Evolutionary conservation across 2,797 vertebrate genomes (phyloP).

Genomic region (Tadarida brasiliensis): DNA sequence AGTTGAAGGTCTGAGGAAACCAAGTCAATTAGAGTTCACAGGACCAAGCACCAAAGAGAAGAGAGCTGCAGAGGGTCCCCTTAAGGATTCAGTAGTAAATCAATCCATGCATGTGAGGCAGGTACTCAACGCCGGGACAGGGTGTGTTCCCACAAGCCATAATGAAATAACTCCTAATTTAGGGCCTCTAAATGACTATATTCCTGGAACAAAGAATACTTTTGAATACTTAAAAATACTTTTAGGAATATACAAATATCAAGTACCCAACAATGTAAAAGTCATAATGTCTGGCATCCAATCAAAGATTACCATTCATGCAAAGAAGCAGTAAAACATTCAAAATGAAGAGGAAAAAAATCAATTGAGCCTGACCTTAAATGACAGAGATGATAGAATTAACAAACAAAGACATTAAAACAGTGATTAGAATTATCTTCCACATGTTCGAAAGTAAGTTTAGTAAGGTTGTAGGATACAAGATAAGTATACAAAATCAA

Average conservation of each 20-base stretch:
- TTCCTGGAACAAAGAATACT: neutral
- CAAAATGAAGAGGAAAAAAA: neutral
- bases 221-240: neutral
- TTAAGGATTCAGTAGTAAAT: neutral
- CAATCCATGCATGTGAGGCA: neutral
- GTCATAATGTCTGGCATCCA: neutral
- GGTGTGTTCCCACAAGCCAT: neutral
- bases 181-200: neutral
- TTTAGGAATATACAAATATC: neutral
- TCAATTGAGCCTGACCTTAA: neutral
- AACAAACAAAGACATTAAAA: neutral
- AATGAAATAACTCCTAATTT: neutral
- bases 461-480: neutral
- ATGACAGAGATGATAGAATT: neutral
- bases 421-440: neutral
- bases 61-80: neutral
- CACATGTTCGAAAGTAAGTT: neutral
- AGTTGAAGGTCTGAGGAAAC: neutral
- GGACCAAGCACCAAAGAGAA: neutral
- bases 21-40: neutral
- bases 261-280: neutral
- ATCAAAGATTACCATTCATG: neutral
- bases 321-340: conserved; percentile 22
- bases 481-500: conserved; percentile 6
- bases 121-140: neutral